Conservation (phyloP, 2,888 invertebrate genomes). For the Hecatera dysodea region DNA sequence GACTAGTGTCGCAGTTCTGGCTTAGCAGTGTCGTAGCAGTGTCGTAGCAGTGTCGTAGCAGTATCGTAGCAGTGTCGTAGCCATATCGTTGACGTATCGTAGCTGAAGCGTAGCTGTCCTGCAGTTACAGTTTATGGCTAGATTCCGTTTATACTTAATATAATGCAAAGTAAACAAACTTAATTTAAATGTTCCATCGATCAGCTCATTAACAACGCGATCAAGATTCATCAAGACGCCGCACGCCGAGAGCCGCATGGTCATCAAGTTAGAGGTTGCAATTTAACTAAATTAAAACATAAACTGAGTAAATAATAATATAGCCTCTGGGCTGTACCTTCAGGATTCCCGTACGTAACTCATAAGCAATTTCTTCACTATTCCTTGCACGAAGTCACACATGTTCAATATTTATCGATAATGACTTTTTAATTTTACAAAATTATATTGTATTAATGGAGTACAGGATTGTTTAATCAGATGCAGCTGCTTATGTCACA, state of each 20-base stretch:
- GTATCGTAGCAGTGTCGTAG: background rate
- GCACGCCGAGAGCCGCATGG: background rate
- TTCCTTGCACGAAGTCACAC: slow-evolving; percentile 50
- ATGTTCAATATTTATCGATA: slow-evolving; percentile 60
- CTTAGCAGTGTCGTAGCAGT: background rate
- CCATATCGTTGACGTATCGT: background rate
- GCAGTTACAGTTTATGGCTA: background rate
- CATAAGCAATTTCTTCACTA: slow-evolving; percentile 42
- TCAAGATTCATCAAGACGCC: slow-evolving; percentile 1
- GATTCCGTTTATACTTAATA: background rate
- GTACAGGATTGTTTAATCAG: slow-evolving; percentile 76
- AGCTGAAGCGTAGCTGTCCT: no score
- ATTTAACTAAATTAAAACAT: slow-evolving; percentile 54
- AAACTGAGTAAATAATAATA: slow-evolving; percentile 47
- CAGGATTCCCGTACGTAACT: slow-evolving; percentile 20
- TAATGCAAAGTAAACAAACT: slow-evolving; percentile 24
- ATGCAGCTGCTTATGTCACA: slow-evolving; percentile 73
- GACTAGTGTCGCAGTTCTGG: background rate
- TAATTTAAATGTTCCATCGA: slow-evolving; percentile 35
- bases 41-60: background rate
- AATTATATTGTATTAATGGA: slow-evolving; percentile 72
- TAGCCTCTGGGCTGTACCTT: slow-evolving; percentile 23
- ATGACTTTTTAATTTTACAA: slow-evolving; percentile 69
- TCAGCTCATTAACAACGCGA: slow-evolving; percentile 31
- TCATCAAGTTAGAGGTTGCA: slow-evolving; percentile 29